These are phyloP conservation scores for Trichosurus vulpecula DNA, from an alignment of 2,797 vertebrate genomes.

Conservation along the genomic window DNA sequence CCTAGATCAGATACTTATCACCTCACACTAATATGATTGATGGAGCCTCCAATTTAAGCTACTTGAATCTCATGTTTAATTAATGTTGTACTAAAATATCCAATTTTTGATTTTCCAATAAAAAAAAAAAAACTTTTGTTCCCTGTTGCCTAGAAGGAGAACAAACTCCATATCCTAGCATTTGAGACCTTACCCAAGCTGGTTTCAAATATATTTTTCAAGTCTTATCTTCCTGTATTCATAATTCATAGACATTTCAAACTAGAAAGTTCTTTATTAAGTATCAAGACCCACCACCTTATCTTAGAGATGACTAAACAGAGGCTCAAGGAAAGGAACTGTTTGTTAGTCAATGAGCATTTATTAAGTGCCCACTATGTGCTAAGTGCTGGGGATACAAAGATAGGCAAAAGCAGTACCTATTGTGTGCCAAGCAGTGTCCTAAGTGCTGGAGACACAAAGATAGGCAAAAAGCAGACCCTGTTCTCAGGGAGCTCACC, in stretches of 20 bases:
- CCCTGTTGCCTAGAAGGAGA: neutral
- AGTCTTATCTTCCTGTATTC: neutral
- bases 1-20: neutral
- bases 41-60: neutral
- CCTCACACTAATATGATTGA: neutral
- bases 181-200: neutral
- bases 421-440: too few species aligned
- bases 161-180: neutral
- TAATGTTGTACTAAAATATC: neutral
- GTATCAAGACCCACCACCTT: neutral
- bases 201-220: neutral
- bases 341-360: neutral
- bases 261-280: neutral
- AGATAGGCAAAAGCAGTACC: too few species aligned
- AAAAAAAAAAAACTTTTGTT: neutral
- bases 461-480: too few species aligned
- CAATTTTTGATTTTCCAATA: neutral
- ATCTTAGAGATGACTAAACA: neutral
- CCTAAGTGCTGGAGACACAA: too few species aligned
- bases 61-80: neutral
- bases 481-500: too few species aligned
- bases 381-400: too few species aligned
- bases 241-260: neutral
- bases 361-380: neutral
- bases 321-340: neutral